phyloP scores from a whole-genome alignment of 2,113 vertebrate genomes.

The Cathartes aura region DNA sequence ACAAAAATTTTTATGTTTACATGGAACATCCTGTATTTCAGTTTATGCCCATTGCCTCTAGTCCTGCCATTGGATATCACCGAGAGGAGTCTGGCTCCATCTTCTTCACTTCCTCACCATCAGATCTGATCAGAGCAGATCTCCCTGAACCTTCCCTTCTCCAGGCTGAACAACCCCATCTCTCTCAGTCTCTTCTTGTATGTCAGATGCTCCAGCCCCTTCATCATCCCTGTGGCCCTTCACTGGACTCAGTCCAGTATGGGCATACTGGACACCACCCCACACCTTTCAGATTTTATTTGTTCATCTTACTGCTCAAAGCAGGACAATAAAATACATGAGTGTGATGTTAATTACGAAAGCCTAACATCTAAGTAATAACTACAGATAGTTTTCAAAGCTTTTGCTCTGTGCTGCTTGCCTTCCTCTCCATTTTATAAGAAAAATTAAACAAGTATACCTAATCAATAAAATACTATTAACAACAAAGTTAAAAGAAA shows the following conservation, averaged over 20 bases:
- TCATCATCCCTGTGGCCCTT: neutral
- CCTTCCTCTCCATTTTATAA: neutral
- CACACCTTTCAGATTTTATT: neutral
- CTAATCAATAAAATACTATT: neutral
- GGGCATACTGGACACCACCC: neutral
- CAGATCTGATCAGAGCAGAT: neutral
- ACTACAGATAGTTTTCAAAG: neutral
- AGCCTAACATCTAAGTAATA: neutral
- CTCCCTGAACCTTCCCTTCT: neutral
- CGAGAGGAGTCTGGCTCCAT: neutral
- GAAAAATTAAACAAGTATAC: neutral
- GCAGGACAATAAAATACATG: neutral
- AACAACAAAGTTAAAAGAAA: neutral
- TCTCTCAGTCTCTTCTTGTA: neutral
- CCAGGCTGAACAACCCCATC: neutral
- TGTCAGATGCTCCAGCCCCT: neutral
- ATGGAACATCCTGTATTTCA: neutral
- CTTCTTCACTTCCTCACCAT: neutral
- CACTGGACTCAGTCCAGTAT: neutral
- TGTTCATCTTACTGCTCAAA: neutral
- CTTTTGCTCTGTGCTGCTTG: neutral
- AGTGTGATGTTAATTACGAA: neutral
- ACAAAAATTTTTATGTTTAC: neutral
- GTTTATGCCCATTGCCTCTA: neutral
- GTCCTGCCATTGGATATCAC: neutral